Evolutionary conservation across 2,888 invertebrate species (phyloP).

Genomic region (Eupithecia pulchellata): DNA sequence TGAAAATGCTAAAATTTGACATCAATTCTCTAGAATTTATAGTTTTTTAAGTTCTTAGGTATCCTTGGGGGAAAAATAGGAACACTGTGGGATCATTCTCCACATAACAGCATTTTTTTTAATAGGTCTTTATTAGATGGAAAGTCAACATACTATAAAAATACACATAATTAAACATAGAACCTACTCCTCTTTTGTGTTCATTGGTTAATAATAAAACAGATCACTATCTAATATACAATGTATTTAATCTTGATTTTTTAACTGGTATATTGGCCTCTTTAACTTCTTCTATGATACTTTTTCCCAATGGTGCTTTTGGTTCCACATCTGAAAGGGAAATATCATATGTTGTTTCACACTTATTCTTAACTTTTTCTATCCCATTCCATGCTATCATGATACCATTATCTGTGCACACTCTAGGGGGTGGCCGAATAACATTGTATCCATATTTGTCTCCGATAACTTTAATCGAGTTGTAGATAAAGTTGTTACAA

Average conservation of each 20-base stretch:
- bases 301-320: constrained; percentile 87
- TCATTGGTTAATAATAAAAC: too few relatives aligned
- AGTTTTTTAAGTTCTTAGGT: too few relatives aligned
- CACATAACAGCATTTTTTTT: too few relatives aligned
- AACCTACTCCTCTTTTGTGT: too few relatives aligned
- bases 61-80: too few relatives aligned
- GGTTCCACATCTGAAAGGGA: constrained; percentile 86
- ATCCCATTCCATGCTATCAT: constrained; percentile 99
- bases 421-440: constrained; percentile 90
- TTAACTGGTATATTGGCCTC: constrained; percentile 79
- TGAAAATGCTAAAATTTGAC: too few relatives aligned
- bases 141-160: too few relatives aligned
- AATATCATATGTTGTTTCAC: constrained; percentile 73
- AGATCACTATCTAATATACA: constrained; percentile 35
- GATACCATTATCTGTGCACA: constrained; percentile 98
- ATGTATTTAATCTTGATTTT: constrained; percentile 66
- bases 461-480: constrained; percentile 89
- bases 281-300: constrained; percentile 84
- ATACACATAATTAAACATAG: too few relatives aligned
- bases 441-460: constrained; percentile 87
- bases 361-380: constrained; percentile 87
- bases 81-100: too few relatives aligned
- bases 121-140: too few relatives aligned
- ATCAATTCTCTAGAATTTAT: too few relatives aligned
- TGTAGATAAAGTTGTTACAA: constrained; percentile 93